Conservation (phyloP, 2,888 invertebrate genomes). For the Heliothis peltigera region DNA sequence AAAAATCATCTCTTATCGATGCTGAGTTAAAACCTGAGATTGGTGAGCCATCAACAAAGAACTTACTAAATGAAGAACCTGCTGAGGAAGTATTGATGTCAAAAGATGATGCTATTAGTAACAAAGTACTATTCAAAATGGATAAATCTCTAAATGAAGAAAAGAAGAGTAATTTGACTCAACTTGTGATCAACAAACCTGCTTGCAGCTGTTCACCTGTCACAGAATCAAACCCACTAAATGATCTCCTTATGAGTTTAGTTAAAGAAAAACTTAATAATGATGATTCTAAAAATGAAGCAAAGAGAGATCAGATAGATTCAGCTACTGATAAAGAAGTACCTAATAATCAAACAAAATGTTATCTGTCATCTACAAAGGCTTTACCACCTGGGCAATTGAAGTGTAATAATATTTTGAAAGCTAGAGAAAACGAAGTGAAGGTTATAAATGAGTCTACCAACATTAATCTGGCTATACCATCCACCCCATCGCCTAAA, state of each 20-base stretch:
- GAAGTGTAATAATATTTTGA: constrained; percentile 97
- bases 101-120: constrained; percentile 87
- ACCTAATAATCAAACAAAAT: constrained; percentile 93
- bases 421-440: constrained; percentile 92
- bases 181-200: constrained; percentile 83
- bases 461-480: constrained; percentile 83
- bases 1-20: constrained; percentile 85
- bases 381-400: constrained; percentile 96
- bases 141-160: constrained; percentile 80
- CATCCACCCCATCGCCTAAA: constrained; percentile 87
- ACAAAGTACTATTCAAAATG: constrained; percentile 85
- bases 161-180: constrained; percentile 84
- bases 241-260: constrained; percentile 87
- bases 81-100: constrained; percentile 80
- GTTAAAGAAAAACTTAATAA: constrained; percentile 90
- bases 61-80: constrained; percentile 80
- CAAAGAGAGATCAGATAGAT: constrained; percentile 88
- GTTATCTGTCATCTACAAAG: constrained; percentile 91
- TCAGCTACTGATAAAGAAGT: constrained; percentile 88
- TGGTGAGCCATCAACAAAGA: constrained; percentile 82
- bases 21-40: constrained; percentile 68
- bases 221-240: constrained; percentile 84
- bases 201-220: constrained; percentile 86
- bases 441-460: constrained; percentile 86
- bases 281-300: constrained; percentile 91